phyloP scores from a whole-genome alignment of 53 echinoderm and acorn worm species.

The Patiria pectinifera region DNA sequence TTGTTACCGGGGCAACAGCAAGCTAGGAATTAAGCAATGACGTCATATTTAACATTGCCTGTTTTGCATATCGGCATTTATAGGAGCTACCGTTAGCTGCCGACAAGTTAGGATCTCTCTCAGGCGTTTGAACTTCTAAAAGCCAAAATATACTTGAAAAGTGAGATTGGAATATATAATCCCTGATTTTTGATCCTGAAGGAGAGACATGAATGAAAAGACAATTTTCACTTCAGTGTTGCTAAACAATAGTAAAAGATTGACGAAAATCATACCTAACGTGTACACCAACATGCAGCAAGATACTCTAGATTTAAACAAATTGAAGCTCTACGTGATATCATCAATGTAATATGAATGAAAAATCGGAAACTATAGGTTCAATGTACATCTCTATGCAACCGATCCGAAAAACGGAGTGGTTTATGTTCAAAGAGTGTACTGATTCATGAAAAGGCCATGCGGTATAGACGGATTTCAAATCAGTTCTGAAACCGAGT shows the following conservation, averaged over 20 bases:
- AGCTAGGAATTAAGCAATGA: not conserved
- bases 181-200: too few species aligned
- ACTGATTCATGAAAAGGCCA: not conserved
- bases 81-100: too few species aligned
- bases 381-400: slow-evolving; percentile 4
- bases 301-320: slow-evolving; percentile 1
- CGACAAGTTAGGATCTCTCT: too few species aligned
- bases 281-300: slow-evolving; percentile 44
- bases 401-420: not conserved
- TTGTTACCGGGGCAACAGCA: not conserved
- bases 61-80: too few species aligned
- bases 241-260: not conserved
- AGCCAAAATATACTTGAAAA: too few species aligned
- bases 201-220: too few species aligned
- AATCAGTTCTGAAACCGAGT: not conserved
- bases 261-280: not conserved
- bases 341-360: slow-evolving; percentile 26
- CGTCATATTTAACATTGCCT: too few species aligned
- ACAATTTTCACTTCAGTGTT: too few species aligned
- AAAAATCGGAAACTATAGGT: slow-evolving; percentile 3
- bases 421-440: too few species aligned
- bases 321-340: slow-evolving; percentile 38
- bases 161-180: too few species aligned
- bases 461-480: not conserved
- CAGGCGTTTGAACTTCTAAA: too few species aligned